Percentiles rank a stretch among this genome's conserved stretches.
Conservation (phyloP, 2,113 vertebrate genomes). For the Nasalis larvatus region DNA sequence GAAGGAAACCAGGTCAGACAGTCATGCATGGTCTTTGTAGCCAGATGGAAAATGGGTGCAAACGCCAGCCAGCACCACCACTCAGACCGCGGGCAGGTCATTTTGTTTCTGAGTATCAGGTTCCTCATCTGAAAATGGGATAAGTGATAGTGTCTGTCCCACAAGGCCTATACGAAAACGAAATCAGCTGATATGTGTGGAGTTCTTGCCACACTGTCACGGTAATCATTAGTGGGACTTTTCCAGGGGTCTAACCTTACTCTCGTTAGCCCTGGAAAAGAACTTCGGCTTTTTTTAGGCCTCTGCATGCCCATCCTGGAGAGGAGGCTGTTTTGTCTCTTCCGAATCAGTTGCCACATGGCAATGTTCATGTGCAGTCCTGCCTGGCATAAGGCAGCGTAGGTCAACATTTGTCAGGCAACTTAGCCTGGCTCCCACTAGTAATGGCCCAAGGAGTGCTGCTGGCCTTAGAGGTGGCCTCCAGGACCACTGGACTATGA, state of each 20-base stretch:
- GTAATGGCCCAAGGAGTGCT: background rate
- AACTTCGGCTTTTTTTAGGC: background rate
- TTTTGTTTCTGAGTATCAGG: background rate
- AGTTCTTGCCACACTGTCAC: background rate
- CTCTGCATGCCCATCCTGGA: background rate
- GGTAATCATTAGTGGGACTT: background rate
- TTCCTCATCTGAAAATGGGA: background rate
- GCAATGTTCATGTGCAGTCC: background rate
- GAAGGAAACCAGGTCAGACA: background rate
- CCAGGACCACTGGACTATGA: background rate
- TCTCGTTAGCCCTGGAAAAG: background rate
- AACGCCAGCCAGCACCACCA: background rate
- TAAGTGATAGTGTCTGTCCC: background rate
- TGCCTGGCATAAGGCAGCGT: background rate
- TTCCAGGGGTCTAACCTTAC: background rate
- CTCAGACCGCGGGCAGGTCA: background rate
- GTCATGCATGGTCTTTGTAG: background rate
- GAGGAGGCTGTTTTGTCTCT: background rate
- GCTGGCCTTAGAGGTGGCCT: background rate
- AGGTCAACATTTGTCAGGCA: background rate
- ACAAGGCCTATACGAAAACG: background rate
- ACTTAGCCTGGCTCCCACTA: background rate
- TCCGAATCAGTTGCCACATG: background rate
- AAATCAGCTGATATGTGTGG: fast-evolving
- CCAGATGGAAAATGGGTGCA: background rate